Base-by-base conservation (phyloP, 2,888 invertebrate species). In the Pandemis corylana region DNA sequence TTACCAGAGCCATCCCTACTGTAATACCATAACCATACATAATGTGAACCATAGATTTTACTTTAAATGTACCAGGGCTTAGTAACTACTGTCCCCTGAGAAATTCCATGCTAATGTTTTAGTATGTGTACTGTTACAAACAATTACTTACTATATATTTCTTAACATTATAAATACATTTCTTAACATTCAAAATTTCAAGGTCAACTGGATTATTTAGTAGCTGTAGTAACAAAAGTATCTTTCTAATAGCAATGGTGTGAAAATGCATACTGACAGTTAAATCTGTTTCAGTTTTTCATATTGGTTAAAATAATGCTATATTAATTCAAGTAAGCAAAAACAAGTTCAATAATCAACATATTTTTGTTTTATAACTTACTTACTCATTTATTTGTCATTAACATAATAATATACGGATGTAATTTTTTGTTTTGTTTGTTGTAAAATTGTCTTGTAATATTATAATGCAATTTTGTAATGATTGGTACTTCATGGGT, bases 221-320 rank as follows among this genome's bases (percentile, higher is more conserved):
- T 36, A 4, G 28, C 28, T 36, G 28, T 36, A 36, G 28, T 36
- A 36, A 36, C 28, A 36, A 36, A 36, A 4, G 28, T 36, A 36
- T 36, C 3, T 36, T 36, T 36, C 51, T 7, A 51, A 51, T 7
- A 6, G 51, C 51, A 51, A 15, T 36, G 28, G 28, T 36, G 28
- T 36, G 28, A 36, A 36, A 36, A 36, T 36, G 28, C 4, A 4
- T 36, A 36, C 28, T 36, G 28, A 49, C 49, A 56, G 15, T 56
- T 56, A 2, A 2, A 20, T 7, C 28, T 5, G 20, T 28, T 28
- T 28, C n/a, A 41, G 7, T 41, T 36, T 7, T 36, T 46, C 28
- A 36, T 44, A 46, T 61, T 28, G 53, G 63, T 68, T 68, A 46
- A 70, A 61, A 61, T 75, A 71, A 75, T 75, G 75, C 70, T 71